Evolutionary conservation across 1,140 invertebrate genomes (phyloP).

Genomic region (Bombus haemorrhoidalis): DNA sequence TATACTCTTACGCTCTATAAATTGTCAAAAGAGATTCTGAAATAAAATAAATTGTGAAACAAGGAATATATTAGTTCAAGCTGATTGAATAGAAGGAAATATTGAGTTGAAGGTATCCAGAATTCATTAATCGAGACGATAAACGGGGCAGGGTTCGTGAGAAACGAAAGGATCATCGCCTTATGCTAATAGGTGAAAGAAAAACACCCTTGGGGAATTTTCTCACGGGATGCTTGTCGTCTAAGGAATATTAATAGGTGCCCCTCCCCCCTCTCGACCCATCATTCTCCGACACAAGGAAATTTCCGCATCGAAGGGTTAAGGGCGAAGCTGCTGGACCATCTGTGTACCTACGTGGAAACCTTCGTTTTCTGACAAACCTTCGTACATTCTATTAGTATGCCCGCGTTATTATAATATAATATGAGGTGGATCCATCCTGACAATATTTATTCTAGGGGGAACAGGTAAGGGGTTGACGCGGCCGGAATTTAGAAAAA

Average conservation of each 20-base stretch:
- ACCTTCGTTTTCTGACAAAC: constrained; percentile 43
- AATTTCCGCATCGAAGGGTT: constrained; percentile 64
- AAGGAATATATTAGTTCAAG: too few relatives aligned
- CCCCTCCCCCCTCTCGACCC: constrained; percentile 17
- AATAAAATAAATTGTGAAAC: too few relatives aligned
- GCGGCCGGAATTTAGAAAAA: constrained; percentile 9
- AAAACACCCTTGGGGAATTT: constrained; percentile 58
- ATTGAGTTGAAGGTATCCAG: not conserved
- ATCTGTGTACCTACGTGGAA: constrained; percentile 54
- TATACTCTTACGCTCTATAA: too few relatives aligned
- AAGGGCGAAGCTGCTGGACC: constrained; percentile 44
- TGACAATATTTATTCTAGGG: constrained; percentile 55
- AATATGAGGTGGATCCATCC: constrained; percentile 44
- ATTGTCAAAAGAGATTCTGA: too few relatives aligned
- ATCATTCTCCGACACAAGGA: constrained; percentile 45
- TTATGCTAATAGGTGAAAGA: constrained; percentile 65
- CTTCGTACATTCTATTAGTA: constrained; percentile 37
- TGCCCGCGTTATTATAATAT: constrained; percentile 37
- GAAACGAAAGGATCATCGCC: constrained; percentile 57
- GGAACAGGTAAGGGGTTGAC: constrained; percentile 41
- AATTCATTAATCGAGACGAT: constrained; percentile 39
- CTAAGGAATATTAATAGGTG: constrained; percentile 68
- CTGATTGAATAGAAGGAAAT: too few relatives aligned
- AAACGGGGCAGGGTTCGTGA: constrained; percentile 46
- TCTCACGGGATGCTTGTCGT: constrained; percentile 59